Conservation (phyloP, 2,797 vertebrate species). For the Streptopelia turtur region DNA sequence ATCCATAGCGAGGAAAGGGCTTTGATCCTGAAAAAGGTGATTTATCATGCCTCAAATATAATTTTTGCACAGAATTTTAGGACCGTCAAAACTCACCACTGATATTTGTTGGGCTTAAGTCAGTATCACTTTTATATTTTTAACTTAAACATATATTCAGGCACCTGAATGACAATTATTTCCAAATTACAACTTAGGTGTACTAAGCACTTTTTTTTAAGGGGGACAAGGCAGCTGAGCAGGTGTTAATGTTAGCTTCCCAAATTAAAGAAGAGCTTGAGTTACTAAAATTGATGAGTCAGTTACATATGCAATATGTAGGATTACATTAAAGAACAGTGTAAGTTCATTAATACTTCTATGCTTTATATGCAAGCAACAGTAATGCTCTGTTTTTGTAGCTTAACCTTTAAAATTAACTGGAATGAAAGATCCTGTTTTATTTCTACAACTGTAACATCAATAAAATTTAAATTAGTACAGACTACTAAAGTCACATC, state of each 20-base stretch:
- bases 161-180: background rate
- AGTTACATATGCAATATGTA: background rate
- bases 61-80: background rate
- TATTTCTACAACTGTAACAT: background rate
- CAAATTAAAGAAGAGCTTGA: background rate
- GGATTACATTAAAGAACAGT: background rate
- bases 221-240: background rate
- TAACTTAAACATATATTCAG: background rate
- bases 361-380: background rate
- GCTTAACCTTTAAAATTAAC: background rate
- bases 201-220: background rate
- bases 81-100: background rate
- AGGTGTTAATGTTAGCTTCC: background rate
- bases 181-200: background rate
- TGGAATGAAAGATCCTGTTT: background rate
- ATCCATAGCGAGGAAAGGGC: slow-evolving; percentile 84
- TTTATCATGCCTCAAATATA: background rate
- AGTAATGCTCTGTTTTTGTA: background rate
- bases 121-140: background rate
- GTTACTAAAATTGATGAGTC: background rate
- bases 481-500: background rate
- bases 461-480: background rate
- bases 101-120: background rate
- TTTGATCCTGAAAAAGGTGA: slow-evolving; percentile 85
- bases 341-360: background rate